Evolutionary conservation across 2,888 invertebrate species (phyloP).

Genomic region (Siphlonurus alternatus): DNA sequence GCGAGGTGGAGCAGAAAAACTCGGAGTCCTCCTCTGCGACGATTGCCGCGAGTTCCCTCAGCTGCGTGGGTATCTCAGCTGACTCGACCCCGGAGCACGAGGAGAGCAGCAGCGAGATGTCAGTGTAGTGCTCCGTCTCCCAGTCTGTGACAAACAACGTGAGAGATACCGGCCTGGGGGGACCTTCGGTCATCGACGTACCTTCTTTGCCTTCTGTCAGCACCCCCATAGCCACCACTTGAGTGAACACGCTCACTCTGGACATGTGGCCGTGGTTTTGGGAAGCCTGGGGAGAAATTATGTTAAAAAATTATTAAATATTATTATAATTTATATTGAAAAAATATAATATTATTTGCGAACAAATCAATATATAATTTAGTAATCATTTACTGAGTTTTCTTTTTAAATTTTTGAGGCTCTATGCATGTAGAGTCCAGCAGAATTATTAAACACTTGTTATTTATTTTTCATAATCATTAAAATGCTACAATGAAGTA

Average conservation of each 20-base stretch:
- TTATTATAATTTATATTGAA: neutral
- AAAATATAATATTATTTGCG: neutral
- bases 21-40: constrained; percentile 29
- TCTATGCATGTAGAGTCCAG: too few species aligned
- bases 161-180: neutral
- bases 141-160: constrained; percentile 32
- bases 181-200: neutral
- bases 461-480: too few species aligned
- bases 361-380: neutral
- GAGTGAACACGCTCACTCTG: constrained; percentile 32
- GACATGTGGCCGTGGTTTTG: constrained; percentile 31
- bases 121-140: constrained; percentile 44
- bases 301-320: neutral
- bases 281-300: constrained; percentile 19
- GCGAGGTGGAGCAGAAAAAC: constrained; percentile 31
- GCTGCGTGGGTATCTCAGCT: constrained; percentile 46
- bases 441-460: too few species aligned
- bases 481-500: too few species aligned
- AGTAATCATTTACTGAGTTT: too few species aligned
- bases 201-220: constrained; percentile 21
- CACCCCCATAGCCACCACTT: constrained; percentile 36
- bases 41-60: constrained; percentile 29
- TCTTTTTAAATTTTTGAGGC: too few species aligned
- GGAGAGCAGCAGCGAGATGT: constrained; percentile 48
- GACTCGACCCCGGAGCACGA: constrained; percentile 52